Percentiles rank a stretch among this genome's conserved stretches.
Conservation (phyloP, 2,888 invertebrate species). For the Heliconius erato region DNA sequence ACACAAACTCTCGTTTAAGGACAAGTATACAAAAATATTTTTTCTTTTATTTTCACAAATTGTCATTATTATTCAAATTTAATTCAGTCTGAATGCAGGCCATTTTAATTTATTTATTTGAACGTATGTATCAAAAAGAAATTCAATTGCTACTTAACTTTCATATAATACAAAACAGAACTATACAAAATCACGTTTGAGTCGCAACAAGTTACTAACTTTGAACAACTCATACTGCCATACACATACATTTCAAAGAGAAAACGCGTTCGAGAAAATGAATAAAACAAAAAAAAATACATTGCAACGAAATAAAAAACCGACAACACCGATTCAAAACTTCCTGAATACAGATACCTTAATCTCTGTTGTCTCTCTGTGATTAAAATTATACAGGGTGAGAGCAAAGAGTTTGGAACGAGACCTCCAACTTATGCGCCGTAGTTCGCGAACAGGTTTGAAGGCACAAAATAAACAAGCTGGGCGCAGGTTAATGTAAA, state of each 20-base stretch:
- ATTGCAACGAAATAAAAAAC: slow-evolving; percentile 59
- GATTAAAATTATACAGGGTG: slow-evolving; percentile 75
- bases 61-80: too few species aligned
- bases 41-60: too few species aligned
- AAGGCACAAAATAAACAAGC: slow-evolving; percentile 78
- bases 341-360: slow-evolving; percentile 65
- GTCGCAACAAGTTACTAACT: slow-evolving; percentile 20
- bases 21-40: too few species aligned
- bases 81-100: too few species aligned
- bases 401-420: slow-evolving; percentile 75
- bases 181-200: neutral
- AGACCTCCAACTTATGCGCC: slow-evolving; percentile 76
- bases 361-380: slow-evolving; percentile 80
- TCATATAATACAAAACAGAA: slow-evolving; percentile 12
- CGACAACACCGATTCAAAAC: slow-evolving; percentile 69
- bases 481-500: slow-evolving; percentile 77
- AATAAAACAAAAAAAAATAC: slow-evolving; percentile 39
- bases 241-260: slow-evolving; percentile 21
- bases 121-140: slow-evolving; percentile 6
- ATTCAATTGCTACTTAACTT: slow-evolving; percentile 46
- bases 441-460: slow-evolving; percentile 71
- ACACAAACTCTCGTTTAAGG: too few species aligned
- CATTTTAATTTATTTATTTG: neutral
- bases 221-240: slow-evolving; percentile 29
- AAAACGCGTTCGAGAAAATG: slow-evolving; percentile 31